Conservation (phyloP, 2,113 vertebrate species). For the Dicrurus megarhynchus region DNA sequence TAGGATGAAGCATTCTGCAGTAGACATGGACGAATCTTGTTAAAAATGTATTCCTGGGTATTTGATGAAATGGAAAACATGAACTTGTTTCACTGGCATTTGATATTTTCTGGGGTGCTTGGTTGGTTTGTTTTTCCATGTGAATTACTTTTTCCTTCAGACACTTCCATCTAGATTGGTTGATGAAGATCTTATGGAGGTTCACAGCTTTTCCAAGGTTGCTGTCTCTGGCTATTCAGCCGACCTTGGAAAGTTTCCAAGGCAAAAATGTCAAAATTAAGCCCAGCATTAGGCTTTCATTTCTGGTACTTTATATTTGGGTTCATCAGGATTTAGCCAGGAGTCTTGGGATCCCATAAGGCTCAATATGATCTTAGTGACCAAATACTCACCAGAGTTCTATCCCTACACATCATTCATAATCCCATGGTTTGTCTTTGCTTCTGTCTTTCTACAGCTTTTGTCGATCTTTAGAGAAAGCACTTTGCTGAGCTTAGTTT, state of each 20-base stretch:
- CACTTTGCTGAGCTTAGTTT: background rate
- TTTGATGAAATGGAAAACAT: background rate
- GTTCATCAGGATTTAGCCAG: conserved; percentile 40
- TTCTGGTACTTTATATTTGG: conserved; percentile 13
- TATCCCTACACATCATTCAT: background rate
- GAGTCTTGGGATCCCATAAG: background rate
- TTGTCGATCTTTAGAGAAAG: background rate
- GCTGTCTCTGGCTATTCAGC: background rate
- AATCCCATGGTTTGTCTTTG: background rate
- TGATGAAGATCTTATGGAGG: background rate
- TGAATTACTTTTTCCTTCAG: background rate
- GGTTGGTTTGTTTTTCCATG: background rate
- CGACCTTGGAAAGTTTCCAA: background rate
- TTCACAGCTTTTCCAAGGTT: background rate
- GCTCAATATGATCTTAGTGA: background rate
- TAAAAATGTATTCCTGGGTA: background rate
- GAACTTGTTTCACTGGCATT: background rate
- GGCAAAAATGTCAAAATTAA: background rate
- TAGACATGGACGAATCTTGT: background rate
- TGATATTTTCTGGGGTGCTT: background rate
- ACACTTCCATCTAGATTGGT: background rate
- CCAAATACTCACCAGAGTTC: background rate
- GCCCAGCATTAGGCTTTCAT: conserved; percentile 36
- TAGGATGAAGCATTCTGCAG: background rate
- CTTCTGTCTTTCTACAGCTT: background rate